Conservation (phyloP, 2,888 invertebrate genomes). For the Leptopterna dolabrata region DNA sequence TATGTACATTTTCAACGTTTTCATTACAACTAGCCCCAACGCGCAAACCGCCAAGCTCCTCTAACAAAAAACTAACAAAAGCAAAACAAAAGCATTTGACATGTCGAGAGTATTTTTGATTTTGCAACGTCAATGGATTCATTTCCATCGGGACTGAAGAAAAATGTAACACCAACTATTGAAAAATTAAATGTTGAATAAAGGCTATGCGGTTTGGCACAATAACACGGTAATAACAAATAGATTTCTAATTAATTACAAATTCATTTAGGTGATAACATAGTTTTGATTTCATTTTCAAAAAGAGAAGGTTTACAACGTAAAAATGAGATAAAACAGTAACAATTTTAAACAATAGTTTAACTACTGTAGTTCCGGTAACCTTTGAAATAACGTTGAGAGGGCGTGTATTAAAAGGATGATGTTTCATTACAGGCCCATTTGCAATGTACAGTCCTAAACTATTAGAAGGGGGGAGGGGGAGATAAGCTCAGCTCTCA, state of each 20-base stretch:
- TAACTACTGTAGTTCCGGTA: slow-evolving; percentile 4
- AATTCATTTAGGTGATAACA: slow-evolving; percentile 22
- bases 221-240: slow-evolving; percentile 18
- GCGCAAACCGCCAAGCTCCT: slow-evolving; percentile 31
- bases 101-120: slow-evolving; percentile 1
- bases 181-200: neutral
- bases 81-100: neutral
- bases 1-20: neutral
- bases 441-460: too few species aligned
- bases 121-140: neutral
- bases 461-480: too few species aligned
- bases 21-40: neutral
- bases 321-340: neutral
- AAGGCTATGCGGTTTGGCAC: slow-evolving; percentile 49
- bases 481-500: too few species aligned
- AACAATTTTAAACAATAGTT: slow-evolving; percentile 20
- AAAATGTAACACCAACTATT: neutral
- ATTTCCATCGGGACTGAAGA: neutral
- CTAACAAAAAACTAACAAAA: slow-evolving; percentile 28
- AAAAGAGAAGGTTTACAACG: neutral
- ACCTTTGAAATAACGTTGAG: neutral
- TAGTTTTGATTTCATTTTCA: slow-evolving; percentile 20
- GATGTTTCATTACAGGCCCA: neutral
- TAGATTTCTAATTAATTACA: slow-evolving; percentile 14
- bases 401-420: neutral